Conservation (phyloP, 2,113 vertebrate genomes). For the Callionymus lyra region DNA sequence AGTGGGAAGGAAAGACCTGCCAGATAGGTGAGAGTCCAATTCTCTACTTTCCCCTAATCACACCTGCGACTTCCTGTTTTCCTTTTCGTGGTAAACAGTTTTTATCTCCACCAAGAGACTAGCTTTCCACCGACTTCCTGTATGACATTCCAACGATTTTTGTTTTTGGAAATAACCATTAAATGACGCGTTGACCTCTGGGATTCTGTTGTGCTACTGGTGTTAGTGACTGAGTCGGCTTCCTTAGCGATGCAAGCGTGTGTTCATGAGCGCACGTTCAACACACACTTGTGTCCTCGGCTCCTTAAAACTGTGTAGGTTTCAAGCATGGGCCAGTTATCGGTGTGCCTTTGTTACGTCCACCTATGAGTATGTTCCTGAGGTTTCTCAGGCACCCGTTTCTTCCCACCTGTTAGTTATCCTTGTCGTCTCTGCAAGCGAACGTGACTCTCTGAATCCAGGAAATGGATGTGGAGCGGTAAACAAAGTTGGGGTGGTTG, state of each 20-base stretch:
- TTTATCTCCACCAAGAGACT: background rate
- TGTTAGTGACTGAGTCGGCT: too few relatives aligned
- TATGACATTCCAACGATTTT: background rate
- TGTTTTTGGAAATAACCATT: too few relatives aligned
- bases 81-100: background rate
- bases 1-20: constrained; percentile 92
- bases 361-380: too few relatives aligned
- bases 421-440: constrained; percentile 7
- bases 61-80: background rate
- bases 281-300: too few relatives aligned
- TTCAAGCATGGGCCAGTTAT: too few relatives aligned
- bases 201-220: background rate
- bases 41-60: background rate
- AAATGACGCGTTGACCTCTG: too few relatives aligned
- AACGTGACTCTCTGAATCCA: constrained; percentile 44
- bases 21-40: constrained; percentile 77
- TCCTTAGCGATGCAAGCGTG: too few relatives aligned
- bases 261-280: too few relatives aligned
- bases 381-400: too few relatives aligned
- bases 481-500: constrained; percentile 44
- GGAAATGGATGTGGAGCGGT: constrained; percentile 58
- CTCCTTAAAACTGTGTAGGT: too few relatives aligned
- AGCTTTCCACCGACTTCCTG: constrained; percentile 1
- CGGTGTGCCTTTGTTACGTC: too few relatives aligned
- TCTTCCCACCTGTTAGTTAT: too few relatives aligned